Percentiles rank a stretch among this genome's conserved stretches.
Evolutionary conservation across 2,113 vertebrate genomes (phyloP).

Genomic region (Nesogale talazaci): DNA sequence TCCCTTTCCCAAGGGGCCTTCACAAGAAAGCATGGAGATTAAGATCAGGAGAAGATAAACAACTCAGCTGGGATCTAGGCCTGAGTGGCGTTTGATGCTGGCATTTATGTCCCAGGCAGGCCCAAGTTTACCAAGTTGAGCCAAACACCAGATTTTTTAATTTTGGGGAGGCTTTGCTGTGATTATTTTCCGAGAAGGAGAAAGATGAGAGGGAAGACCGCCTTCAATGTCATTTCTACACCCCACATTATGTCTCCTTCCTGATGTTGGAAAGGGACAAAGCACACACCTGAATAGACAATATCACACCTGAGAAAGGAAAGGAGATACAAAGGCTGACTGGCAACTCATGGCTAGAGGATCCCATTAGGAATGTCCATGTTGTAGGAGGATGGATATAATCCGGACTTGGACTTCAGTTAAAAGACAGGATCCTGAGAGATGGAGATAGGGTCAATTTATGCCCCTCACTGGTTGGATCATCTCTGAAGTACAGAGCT

Average conservation of each 20-base stretch:
- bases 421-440: not conserved
- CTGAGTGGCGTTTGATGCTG: not conserved
- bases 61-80: not conserved
- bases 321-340: not conserved
- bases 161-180: slow-evolving; percentile 40
- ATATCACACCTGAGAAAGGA: not conserved
- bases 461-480: not conserved
- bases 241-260: not conserved
- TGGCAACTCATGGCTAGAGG: not conserved
- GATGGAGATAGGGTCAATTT: not conserved
- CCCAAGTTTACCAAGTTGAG: slow-evolving; percentile 33
- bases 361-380: not conserved
- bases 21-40: not conserved
- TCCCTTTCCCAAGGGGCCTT: slow-evolving; percentile 2
- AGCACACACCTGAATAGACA: not conserved
- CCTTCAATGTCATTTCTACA: slow-evolving; percentile 47
- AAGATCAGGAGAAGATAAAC: slow-evolving; percentile 31
- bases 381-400: not conserved
- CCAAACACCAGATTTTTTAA: slow-evolving; percentile 63
- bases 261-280: not conserved
- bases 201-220: slow-evolving; percentile 33
- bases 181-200: slow-evolving; percentile 66
- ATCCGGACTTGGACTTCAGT: not conserved
- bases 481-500: not conserved
- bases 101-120: slow-evolving; percentile 10